Base-by-base conservation (phyloP, 1,140 invertebrate species). In the Eriosoma lanigerum region DNA sequence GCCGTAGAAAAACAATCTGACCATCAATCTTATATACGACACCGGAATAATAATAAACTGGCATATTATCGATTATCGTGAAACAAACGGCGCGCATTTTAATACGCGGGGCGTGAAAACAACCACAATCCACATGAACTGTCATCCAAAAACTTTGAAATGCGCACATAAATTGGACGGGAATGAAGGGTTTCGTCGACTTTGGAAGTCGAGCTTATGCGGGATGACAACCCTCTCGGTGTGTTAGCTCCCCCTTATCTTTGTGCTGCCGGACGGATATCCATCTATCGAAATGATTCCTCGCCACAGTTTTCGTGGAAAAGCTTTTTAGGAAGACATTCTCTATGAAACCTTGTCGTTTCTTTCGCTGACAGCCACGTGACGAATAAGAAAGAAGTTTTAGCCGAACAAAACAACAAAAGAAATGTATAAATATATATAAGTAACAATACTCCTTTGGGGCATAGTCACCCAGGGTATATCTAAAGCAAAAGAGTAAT, bases 301-400 rank as follows among this genome's bases (percentile, higher is more conserved):
- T 44, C 38, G 26, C 60, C 29, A 29, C 60, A 62, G 29, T 6
- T 46, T 38, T n/a, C 38, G 12, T 6, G n/a, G 52, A 75, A 75
- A 75, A 75, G 72, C 72, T 75, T 75, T 75, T 75, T 75, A 73
- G 70, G 52, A 54, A 73, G 44, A 73, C 50, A 21, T 46, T 32
- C 38, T 29, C 19, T 52, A 54, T 24, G 70, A 75, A 72, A 75
- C 26, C 15, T 52, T 21, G 72, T 38, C 52, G 50, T 75, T 44
- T 12, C 32, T 38, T 54, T n/a, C 32, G 44, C 73, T 60, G 73
- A 58, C 73, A 76, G 54, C 38, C 54, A 26, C 32, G 56, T 76
- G 73, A 76, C 73, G 73, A 58, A 76, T 76, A 60, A 38, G 54
- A 60, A 58, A 76, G 38, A 58, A 76, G 72, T 52, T 72, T 66